These are phyloP conservation scores for Zophobas morio DNA, from an alignment of 1,140 invertebrate genomes.

Conservation along the genomic window DNA sequence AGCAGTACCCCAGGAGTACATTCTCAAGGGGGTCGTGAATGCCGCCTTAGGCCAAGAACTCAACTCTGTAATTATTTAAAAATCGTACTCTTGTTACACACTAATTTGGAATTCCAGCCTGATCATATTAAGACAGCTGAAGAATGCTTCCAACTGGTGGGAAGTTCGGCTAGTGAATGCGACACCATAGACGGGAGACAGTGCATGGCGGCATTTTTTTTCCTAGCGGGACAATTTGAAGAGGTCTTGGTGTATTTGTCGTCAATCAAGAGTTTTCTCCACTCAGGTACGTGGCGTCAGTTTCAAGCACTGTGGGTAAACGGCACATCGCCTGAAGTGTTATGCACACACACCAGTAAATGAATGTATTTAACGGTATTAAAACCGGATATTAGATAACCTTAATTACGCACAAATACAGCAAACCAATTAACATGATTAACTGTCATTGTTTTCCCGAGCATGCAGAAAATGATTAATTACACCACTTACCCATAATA, in stretches of 20 bases:
- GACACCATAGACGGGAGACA: slow-evolving; percentile 95
- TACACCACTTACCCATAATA: neutral
- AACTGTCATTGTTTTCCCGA: slow-evolving; percentile 6
- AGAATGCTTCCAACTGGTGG: slow-evolving; percentile 97
- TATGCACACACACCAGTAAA: neutral
- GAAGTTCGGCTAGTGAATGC: slow-evolving; percentile 95
- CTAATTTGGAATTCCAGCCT: slow-evolving; percentile 73
- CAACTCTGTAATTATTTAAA: slow-evolving; percentile 79
- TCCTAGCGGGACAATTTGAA: slow-evolving; percentile 94
- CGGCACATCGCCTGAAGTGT: neutral
- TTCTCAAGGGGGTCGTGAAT: slow-evolving; percentile 96
- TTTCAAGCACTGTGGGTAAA: neutral
- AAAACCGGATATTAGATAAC: slow-evolving; percentile 24
- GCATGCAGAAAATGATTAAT: slow-evolving; percentile 11
- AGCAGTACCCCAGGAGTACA: slow-evolving; percentile 95
- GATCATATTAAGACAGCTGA: slow-evolving; percentile 96
- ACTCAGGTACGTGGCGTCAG: slow-evolving; percentile 59
- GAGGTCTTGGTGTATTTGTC: slow-evolving; percentile 97
- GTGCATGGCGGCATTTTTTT: slow-evolving; percentile 98
- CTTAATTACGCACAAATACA: slow-evolving; percentile 6
- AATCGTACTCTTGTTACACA: neutral
- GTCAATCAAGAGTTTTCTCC: slow-evolving; percentile 93
- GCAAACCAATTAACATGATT: slow-evolving; percentile 3
- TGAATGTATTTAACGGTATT: neutral
- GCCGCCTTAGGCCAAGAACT: slow-evolving; percentile 94